Evolutionary conservation across 1,140 invertebrate species (phyloP).

Genomic region (Sarcophaga peregrina): DNA sequence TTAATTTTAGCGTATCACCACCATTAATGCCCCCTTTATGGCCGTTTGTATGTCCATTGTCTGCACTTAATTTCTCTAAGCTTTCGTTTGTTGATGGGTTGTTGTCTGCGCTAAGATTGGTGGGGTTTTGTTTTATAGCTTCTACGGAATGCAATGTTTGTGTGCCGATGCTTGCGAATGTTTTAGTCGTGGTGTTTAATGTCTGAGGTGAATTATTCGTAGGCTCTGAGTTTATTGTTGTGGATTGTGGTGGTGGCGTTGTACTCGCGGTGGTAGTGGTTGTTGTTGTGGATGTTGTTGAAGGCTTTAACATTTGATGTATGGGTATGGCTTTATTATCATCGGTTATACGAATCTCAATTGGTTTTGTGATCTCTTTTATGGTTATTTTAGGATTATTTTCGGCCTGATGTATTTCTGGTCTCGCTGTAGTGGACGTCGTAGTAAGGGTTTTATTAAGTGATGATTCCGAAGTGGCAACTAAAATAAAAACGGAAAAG

Average conservation of each 20-base stretch:
- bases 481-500: background rate
- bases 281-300: constrained; percentile 41
- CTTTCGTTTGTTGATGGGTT: background rate
- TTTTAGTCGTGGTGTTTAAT: too few species aligned
- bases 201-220: background rate
- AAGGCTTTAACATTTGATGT: constrained; percentile 51
- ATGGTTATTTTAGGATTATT: constrained; percentile 64
- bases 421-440: constrained; percentile 46
- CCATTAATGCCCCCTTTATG: constrained; percentile 47
- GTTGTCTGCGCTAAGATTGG: background rate
- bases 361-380: constrained; percentile 65
- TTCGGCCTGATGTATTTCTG: constrained; percentile 47
- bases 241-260: constrained; percentile 3
- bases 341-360: constrained; percentile 65
- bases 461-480: constrained; percentile 21
- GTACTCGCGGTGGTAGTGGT: constrained; percentile 48
- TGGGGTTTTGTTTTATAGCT: constrained; percentile 12
- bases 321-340: constrained; percentile 56
- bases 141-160: background rate
- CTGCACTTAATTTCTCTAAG: constrained; percentile 15
- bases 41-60: constrained; percentile 35
- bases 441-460: constrained; percentile 34
- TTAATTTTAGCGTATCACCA: constrained; percentile 61
- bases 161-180: too few species aligned
- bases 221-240: background rate